These are phyloP conservation scores for Bergia sp. DNA, from an alignment of 92 coral and sea anemone species.

Conservation along the genomic window DNA sequence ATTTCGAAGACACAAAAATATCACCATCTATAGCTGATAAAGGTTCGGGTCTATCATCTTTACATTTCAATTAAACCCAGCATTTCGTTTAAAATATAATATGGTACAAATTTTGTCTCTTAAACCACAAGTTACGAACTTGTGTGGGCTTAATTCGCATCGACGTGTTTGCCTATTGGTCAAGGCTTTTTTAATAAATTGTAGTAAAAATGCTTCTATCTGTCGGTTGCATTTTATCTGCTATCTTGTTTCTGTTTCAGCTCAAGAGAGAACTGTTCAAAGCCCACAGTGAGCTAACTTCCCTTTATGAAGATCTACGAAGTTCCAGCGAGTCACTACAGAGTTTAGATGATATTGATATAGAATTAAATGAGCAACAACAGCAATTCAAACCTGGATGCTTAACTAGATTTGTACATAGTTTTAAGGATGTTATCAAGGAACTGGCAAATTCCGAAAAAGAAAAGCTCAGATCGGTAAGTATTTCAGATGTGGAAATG, in stretches of 20 bases:
- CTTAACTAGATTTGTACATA: slow-evolving; percentile 75
- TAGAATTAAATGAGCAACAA: slow-evolving; percentile 52
- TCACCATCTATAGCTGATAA: not conserved
- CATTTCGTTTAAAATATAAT: no score
- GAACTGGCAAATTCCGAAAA: slow-evolving; percentile 55
- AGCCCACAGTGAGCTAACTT: slow-evolving; percentile 76
- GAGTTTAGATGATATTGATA: slow-evolving; percentile 57
- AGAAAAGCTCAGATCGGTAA: slow-evolving; percentile 62
- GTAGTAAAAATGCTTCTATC: no score
- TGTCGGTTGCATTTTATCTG: not conserved
- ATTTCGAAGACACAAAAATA: no score
- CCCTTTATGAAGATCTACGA: slow-evolving; percentile 75
- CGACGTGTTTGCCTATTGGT: no score
- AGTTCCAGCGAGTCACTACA: slow-evolving; percentile 60
- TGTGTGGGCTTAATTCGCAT: not conserved
- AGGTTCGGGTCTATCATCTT: not conserved
- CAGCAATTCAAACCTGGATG: slow-evolving; percentile 64
- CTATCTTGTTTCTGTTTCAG: slow-evolving; percentile 39
- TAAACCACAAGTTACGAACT: not conserved
- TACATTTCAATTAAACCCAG: not conserved
- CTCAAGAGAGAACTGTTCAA: slow-evolving; percentile 73
- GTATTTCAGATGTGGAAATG: not conserved
- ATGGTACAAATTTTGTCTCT: not conserved
- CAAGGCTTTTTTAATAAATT: no score
- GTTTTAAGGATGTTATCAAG: slow-evolving; percentile 73